Percentiles rank a stretch among this genome's conserved stretches.
phyloP scores from a whole-genome alignment of 2,797 vertebrate genomes.

The Parambassis ranga region DNA sequence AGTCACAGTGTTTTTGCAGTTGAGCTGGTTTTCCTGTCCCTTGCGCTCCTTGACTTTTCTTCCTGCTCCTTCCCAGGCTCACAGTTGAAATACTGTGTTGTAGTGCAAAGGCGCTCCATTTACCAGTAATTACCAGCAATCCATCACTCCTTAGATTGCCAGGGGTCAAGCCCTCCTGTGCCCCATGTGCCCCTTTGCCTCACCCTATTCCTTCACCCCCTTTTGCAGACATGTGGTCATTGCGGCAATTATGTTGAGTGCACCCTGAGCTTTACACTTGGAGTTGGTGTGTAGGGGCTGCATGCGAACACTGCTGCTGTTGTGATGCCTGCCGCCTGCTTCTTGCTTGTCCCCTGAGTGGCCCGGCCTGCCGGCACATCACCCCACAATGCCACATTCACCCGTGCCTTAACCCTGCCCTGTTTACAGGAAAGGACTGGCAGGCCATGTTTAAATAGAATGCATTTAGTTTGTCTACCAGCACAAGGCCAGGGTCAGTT shows the following conservation, averaged over 20 bases:
- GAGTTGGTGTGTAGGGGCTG: constrained; percentile 70
- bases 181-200: constrained; percentile 64
- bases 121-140: constrained; percentile 86
- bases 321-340: constrained; percentile 71
- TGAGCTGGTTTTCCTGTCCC: constrained; percentile 17
- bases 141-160: constrained; percentile 86
- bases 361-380: constrained; percentile 60
- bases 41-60: constrained; percentile 14
- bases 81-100: constrained; percentile 82
- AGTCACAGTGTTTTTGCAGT: constrained; percentile 13
- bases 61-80: constrained; percentile 45
- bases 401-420: constrained; percentile 69
- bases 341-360: constrained; percentile 65
- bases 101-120: constrained; percentile 81
- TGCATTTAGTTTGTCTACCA: constrained; percentile 83
- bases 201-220: constrained; percentile 67
- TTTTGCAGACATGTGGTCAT: constrained; percentile 80
- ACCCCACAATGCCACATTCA: constrained; percentile 82
- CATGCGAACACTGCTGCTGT: constrained; percentile 71
- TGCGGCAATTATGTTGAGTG: constrained; percentile 80
- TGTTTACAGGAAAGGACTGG: constrained; percentile 73
- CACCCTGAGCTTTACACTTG: constrained; percentile 80
- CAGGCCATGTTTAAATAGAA: constrained; percentile 78
- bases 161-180: constrained; percentile 82
- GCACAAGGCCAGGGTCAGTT: constrained; percentile 75